Evolutionary conservation across 2,113 vertebrate genomes (phyloP), one percentile per base, ranked within the genome.

Genomic region (Oriolus oriolus): DNA sequence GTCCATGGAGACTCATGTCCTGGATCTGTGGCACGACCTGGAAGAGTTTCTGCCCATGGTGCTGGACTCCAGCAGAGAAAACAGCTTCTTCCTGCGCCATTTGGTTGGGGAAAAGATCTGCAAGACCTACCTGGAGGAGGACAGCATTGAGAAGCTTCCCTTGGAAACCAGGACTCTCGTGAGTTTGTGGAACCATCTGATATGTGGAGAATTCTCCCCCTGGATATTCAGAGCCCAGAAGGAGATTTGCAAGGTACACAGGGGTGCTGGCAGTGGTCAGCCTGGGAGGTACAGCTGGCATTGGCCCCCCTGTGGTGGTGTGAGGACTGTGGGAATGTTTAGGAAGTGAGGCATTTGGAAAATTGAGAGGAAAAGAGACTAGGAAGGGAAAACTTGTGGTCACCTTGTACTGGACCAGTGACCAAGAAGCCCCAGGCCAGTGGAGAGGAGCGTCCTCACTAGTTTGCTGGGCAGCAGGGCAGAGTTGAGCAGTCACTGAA

Each of bases 1-100:
- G 37, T 57, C 93, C 13, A 1, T 84, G 44, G 96, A 93, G 37
- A 75, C 90, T 54, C 71, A 13, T 56, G 97, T 98, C 65, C 85
- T 98, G 74, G 97, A 97, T 35, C 93, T 98, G 44, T 98, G 98
- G 97, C 96, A 98, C 1, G 97, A 98, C 57, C 92, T 98, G 54
- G 92, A 97, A 70, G 95, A 97, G 42, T 98, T 97, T 77, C 89
- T 98, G 59, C 80, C 92, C 0, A 89, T 97, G 45, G 94, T 91
- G n/a, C 84, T 97, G 82, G 92, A 42, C 11, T 77, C 80, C 49
- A 88, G 84, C 23, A 95, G 78, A 35, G 96, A 96, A 23, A 97
- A 96, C 10, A 92, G 91, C 31, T 96, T 97, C 35, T 42, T 95
- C 53, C 96, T 98, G 52, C 84, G 93, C 33, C 95, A 97, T 78